Conservation (phyloP, 2,113 vertebrate genomes). For the Herpetotheres cachinnans region DNA sequence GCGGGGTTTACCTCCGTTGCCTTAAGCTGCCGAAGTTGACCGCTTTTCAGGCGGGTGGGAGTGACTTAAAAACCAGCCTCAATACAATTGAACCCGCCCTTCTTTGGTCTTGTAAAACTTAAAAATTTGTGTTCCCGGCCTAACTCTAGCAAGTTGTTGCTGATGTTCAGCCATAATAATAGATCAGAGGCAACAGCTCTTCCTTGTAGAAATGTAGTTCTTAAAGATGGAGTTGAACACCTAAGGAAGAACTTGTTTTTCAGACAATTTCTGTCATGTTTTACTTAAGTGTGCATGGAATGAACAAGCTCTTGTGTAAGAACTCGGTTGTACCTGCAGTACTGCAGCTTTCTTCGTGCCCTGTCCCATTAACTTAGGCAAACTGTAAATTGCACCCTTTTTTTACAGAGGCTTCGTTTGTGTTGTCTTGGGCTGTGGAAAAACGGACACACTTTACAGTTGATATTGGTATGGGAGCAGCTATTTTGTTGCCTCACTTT, state of each 20-base stretch:
- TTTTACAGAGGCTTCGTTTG: neutral
- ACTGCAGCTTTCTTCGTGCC: neutral
- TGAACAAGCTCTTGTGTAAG: neutral
- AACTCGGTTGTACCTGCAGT: accelerated
- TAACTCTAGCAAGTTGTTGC: neutral
- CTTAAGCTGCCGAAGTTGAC: neutral
- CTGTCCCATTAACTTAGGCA: neutral
- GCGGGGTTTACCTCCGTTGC: accelerated
- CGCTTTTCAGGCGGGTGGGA: neutral
- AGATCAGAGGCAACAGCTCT: neutral
- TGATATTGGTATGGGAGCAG: neutral
- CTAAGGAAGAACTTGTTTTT: neutral
- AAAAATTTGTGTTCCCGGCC: neutral
- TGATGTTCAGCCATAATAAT: neutral
- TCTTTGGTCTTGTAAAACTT: neutral
- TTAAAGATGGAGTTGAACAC: neutral
- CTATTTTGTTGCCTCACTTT: neutral
- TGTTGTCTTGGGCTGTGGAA: neutral
- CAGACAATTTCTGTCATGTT: neutral
- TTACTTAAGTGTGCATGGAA: accelerated
- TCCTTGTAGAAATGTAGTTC: neutral
- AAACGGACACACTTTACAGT: neutral
- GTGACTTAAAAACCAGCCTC: neutral
- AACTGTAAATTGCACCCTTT: neutral
- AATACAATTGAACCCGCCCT: accelerated